Evolutionary conservation across 2,113 vertebrate species (phyloP).

Genomic region (Phycodurus eques): DNA sequence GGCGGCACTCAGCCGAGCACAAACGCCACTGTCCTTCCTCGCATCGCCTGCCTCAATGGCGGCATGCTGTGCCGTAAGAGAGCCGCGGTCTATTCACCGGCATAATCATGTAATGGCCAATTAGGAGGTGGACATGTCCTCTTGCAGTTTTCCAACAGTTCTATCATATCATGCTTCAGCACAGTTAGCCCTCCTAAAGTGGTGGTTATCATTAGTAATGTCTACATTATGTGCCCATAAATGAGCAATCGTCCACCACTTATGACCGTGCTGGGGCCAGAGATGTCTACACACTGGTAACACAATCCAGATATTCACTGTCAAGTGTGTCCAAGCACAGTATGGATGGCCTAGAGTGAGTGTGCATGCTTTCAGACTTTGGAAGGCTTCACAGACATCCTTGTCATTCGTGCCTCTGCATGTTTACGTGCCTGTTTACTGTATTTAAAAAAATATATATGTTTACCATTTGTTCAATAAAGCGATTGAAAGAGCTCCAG

Average conservation of each 20-base stretch:
- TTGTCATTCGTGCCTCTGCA: background rate
- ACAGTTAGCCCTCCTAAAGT: slow-evolving; percentile 33
- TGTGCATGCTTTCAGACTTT: no score
- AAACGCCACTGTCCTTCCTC: slow-evolving; percentile 38
- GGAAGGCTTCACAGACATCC: no score
- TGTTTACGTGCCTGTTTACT: background rate
- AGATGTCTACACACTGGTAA: background rate
- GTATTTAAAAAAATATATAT: no score
- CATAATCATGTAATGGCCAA: background rate
- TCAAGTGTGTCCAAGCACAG: background rate
- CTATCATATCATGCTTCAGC: background rate
- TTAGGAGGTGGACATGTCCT: background rate
- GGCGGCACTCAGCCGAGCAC: slow-evolving; percentile 44
- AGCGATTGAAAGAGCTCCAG: no score
- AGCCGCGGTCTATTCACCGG: slow-evolving; percentile 33
- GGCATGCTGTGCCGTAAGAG: slow-evolving; percentile 26
- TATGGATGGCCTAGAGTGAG: no score
- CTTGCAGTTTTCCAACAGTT: background rate
- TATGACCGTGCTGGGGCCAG: background rate
- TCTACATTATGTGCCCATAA: no score
- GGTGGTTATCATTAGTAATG: slow-evolving; percentile 27
- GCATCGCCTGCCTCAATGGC: slow-evolving; percentile 32
- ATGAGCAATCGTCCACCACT: no score
- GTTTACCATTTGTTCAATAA: no score
- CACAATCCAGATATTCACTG: background rate